Conservation (phyloP, 2,113 vertebrate genomes). For the Oryzias curvinotus region DNA sequence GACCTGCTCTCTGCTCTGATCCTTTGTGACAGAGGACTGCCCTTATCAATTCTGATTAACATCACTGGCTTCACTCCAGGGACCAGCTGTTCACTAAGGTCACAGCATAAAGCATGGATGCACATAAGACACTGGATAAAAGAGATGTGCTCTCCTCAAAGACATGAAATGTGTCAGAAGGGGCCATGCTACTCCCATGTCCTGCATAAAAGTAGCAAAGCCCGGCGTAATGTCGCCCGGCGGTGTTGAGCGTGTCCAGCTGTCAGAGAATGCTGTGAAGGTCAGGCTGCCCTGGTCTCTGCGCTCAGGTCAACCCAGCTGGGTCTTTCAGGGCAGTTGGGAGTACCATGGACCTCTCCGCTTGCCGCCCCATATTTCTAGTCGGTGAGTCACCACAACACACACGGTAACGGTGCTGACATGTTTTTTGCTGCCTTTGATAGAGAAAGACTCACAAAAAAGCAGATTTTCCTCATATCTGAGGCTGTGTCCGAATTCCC, state of each 20-base stretch:
- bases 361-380: conserved; percentile 5
- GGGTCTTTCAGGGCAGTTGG: conserved; percentile 42
- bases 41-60: conserved; percentile 68
- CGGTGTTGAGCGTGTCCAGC: conserved; percentile 36
- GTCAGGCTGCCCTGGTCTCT: conserved; percentile 46
- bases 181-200: too few species aligned
- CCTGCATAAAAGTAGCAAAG: neutral
- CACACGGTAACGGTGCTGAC: too few species aligned
- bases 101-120: conserved; percentile 3
- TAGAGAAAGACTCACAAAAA: too few species aligned
- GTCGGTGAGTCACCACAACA: neutral
- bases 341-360: conserved; percentile 5
- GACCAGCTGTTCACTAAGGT: conserved; percentile 46
- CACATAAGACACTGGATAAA: conserved; percentile 15
- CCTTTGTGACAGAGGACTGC: conserved; percentile 56
- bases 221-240: neutral
- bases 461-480: too few species aligned
- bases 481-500: too few species aligned
- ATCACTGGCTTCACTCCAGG: conserved; percentile 46
- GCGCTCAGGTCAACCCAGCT: conserved; percentile 43
- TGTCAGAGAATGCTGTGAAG: conserved; percentile 31
- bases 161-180: neutral
- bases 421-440: too few species aligned
- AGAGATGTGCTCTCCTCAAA: neutral
- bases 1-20: conserved; percentile 56